These are phyloP conservation scores for Nylanderia fulva DNA, from an alignment of 1,140 invertebrate species.

Conservation along the genomic window DNA sequence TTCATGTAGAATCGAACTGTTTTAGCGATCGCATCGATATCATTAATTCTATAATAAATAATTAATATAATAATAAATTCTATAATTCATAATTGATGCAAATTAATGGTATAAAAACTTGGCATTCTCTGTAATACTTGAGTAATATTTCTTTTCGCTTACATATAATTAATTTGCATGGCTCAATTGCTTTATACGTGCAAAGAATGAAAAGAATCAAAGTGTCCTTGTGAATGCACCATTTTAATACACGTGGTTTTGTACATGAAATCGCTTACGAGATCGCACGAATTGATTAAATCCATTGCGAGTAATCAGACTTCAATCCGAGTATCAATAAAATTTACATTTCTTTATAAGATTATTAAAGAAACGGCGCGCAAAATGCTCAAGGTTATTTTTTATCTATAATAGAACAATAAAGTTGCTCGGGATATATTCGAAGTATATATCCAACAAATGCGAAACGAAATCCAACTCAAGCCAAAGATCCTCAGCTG, in stretches of 20 bases:
- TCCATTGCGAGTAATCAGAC: not conserved
- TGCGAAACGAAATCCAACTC: not conserved
- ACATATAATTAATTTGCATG: slow-evolving; percentile 3
- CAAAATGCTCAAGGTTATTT: slow-evolving; percentile 25
- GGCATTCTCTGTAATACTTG: not conserved
- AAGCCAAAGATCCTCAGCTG: not conserved
- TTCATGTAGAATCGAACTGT: not conserved
- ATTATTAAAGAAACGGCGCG: not conserved
- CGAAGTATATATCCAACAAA: not conserved
- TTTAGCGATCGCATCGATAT: not conserved
- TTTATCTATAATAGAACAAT: not conserved
- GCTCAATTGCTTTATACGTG: not conserved
- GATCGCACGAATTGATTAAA: not conserved
- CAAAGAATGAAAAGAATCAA: not conserved
- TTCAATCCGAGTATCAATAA: slow-evolving; percentile 14
- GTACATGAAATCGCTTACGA: not conserved
- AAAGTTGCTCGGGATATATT: not conserved
- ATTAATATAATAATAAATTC: too few relatives aligned
- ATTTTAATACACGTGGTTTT: slow-evolving; percentile 6
- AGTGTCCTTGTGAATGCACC: not conserved
- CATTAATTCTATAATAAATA: not conserved
- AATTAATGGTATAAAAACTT: not conserved
- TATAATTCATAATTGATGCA: not conserved
- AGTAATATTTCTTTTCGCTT: not conserved
- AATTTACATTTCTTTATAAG: slow-evolving; percentile 23